phyloP scores from a whole-genome alignment of 2,888 invertebrate genomes.

The Cephalotes varians region DNA sequence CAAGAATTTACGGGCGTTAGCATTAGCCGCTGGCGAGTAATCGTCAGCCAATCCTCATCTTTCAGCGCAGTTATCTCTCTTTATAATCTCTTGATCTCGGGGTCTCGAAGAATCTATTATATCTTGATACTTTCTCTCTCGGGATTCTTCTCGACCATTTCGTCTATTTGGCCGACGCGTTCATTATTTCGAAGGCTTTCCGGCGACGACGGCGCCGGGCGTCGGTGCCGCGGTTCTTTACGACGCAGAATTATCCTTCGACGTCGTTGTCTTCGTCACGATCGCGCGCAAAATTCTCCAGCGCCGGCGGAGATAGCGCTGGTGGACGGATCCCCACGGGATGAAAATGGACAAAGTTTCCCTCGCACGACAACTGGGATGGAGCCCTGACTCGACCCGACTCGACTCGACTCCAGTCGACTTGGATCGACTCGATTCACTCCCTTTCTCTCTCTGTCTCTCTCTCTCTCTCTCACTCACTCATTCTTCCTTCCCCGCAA shows the following conservation, averaged over 20 bases:
- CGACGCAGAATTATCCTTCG: constrained; percentile 61
- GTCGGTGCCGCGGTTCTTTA: constrained; percentile 59
- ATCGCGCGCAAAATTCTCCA: constrained; percentile 69
- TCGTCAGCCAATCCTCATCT: constrained; percentile 15
- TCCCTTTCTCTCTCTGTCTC: constrained; percentile 28
- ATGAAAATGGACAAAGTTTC: constrained; percentile 84
- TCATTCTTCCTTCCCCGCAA: constrained; percentile 22
- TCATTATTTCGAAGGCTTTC: constrained; percentile 60
- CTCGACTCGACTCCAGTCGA: constrained; percentile 56
- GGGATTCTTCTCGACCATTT: constrained; percentile 20
- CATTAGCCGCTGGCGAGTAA: neutral
- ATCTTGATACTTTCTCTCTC: constrained; percentile 22
- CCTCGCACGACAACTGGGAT: constrained; percentile 63
- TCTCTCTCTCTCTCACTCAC: constrained; percentile 21
- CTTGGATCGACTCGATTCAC: constrained; percentile 56
- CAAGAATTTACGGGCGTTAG: neutral
- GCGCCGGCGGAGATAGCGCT: constrained; percentile 66
- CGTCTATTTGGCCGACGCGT: constrained; percentile 55
- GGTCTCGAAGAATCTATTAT: constrained; percentile 39
- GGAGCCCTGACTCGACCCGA: constrained; percentile 61
- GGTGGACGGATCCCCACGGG: constrained; percentile 74
- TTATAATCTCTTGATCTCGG: constrained; percentile 18
- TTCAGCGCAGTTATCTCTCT: constrained; percentile 26
- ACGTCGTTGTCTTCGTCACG: constrained; percentile 69
- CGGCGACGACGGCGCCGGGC: constrained; percentile 55